Base-by-base conservation (phyloP, 2,113 vertebrate genomes). In the Craseonycteris thonglongyai region DNA sequence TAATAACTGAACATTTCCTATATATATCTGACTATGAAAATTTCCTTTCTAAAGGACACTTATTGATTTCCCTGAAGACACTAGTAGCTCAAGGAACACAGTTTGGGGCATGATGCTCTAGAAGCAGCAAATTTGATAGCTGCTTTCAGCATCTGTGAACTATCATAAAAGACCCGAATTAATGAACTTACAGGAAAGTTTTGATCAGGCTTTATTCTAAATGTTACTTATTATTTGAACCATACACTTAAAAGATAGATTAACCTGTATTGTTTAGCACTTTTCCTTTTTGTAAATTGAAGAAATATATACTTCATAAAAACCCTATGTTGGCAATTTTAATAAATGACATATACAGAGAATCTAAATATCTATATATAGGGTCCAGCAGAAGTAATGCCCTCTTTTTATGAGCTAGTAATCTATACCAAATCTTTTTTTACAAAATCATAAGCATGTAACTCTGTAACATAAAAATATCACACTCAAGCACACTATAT, bases 151-250 rank as follows among this genome's bases (percentile, higher is more conserved):
- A 59, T 35, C 59, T 95, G 45, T 40, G 58, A 88, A 28, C 7
- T 54, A 65, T 14, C 6, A 40, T 71, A 76, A 35, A 90, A 83
- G 51, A 91, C 28, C 42, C 42, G 19, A 85, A 3, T 66, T 63
- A 40, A 93, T 72, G 28, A 84, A 82, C 75, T 88, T 85, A 95
- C 40, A 88, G 66, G 30, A 71, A 71, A 88, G 26, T 81, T 54
- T 72, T 92, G 56, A 93, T 35, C 8, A 69, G 28, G 30, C 24
- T 85, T 92, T 94, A 76, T 85, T 85, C 65, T 80, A 91, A 88
- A 61, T 88, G n/a, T 63, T 26, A 76, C n/a, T 80, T 93, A 92
- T 61, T 90, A 92, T 74, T n/a, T 69, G 69, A 96, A 91, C 40
- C 38, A 87, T n/a, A 66, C 71, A 85, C 10, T 54, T 84, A 35